These are phyloP conservation scores for Hydrotaea cyrtoneurina DNA, from an alignment of 2,888 invertebrate genomes.

Conservation along the genomic window DNA sequence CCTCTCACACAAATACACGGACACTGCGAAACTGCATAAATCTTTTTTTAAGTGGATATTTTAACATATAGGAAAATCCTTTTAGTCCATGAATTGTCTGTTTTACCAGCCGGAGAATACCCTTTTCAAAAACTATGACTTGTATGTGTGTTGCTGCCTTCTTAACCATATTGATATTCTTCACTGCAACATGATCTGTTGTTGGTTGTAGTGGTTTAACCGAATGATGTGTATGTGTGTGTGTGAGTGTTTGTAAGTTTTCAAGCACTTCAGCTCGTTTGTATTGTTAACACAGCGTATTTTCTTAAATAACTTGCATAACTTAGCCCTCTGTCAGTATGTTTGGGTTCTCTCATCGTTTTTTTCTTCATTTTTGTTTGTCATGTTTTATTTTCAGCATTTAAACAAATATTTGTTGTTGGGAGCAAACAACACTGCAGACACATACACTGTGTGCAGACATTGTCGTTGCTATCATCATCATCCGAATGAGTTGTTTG, in stretches of 20 bases:
- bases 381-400: constrained; percentile 37
- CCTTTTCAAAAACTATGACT: constrained; percentile 40
- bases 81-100: constrained; percentile 60
- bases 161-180: background rate
- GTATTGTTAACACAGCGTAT: constrained; percentile 40
- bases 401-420: constrained; percentile 57
- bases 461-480: background rate
- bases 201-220: background rate
- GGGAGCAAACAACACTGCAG: constrained; percentile 41
- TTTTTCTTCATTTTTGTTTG: background rate
- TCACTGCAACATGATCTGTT: background rate
- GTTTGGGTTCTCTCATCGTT: constrained; percentile 26
- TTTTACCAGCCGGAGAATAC: constrained; percentile 13
- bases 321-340: constrained; percentile 30
- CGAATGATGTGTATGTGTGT: background rate
- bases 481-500: background rate
- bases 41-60: constrained; percentile 63
- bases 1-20: background rate
- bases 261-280: constrained; percentile 29
- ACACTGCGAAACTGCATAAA: constrained; percentile 53
- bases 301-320: constrained; percentile 55
- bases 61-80: constrained; percentile 55
- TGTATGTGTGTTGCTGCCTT: background rate
- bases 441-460: background rate
- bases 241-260: constrained; percentile 32